A percentile compares a stretch with the other conserved stretches of the same genome.
Evolutionary conservation across 2,113 vertebrate genomes (phyloP).

Genomic region (Callaeas wilsoni): DNA sequence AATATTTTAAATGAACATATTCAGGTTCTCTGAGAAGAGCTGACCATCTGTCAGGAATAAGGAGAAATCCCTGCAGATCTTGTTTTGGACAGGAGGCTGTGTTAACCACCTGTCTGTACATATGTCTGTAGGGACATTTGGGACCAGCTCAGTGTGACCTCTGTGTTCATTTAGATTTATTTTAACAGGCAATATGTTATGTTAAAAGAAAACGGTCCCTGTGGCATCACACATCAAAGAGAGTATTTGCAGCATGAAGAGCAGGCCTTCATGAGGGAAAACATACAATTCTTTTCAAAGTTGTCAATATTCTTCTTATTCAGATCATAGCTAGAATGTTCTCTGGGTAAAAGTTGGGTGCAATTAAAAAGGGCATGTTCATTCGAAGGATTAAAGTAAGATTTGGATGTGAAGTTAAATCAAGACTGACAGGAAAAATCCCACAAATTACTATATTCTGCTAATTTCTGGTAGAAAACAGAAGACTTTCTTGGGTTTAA

Average conservation of each 20-base stretch:
- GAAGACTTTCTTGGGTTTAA: not conserved
- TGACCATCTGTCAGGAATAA: conserved; percentile 31
- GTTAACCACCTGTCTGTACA: conserved; percentile 41
- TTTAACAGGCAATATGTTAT: conserved; percentile 34
- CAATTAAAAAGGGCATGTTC: not conserved
- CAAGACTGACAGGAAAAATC: not conserved
- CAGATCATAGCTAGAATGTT: not conserved
- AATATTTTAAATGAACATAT: not conserved
- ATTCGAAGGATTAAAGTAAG: not conserved
- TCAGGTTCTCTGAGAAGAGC: not conserved
- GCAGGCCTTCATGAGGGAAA: not conserved
- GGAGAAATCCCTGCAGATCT: conserved; percentile 33
- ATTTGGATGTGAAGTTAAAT: not conserved
- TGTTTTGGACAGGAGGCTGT: conserved; percentile 8
- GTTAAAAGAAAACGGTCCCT: conserved; percentile 32
- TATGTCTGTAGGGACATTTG: conserved; percentile 18
- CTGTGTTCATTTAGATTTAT: conserved; percentile 51
- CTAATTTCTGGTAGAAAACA: not conserved
- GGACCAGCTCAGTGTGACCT: conserved; percentile 17
- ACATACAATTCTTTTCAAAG: not conserved
- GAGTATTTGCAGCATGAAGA: not conserved
- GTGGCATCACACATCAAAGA: conserved; percentile 17
- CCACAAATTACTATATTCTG: not conserved
- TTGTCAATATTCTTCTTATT: not conserved
- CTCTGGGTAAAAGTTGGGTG: not conserved